Evolutionary conservation across 64 coral and sea anemone species (phyloP).

Genomic region (Catalaphyllia jardinei): DNA sequence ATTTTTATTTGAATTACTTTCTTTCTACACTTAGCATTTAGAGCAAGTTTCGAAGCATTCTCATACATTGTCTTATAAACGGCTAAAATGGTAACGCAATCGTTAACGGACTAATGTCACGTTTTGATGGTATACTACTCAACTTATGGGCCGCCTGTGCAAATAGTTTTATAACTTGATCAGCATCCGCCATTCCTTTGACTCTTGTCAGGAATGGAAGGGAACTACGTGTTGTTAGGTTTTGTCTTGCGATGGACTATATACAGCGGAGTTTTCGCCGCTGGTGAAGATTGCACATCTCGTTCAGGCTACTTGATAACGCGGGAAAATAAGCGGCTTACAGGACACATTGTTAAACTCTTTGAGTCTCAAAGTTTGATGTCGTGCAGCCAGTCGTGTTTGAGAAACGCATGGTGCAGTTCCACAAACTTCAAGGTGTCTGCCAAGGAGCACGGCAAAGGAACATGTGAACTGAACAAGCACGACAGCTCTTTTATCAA

Average conservation of each 20-base stretch:
- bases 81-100: too few species aligned
- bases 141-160: too few species aligned
- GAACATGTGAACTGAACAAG: neutral
- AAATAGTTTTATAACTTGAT: too few species aligned
- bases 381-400: neutral
- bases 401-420: neutral
- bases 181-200: too few species aligned
- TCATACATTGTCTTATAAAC: too few species aligned
- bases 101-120: too few species aligned
- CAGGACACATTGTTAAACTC: neutral
- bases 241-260: neutral
- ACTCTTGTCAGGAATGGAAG: too few species aligned
- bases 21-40: too few species aligned
- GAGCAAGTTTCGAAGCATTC: too few species aligned
- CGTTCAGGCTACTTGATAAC: neutral
- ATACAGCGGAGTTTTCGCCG: neutral
- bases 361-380: neutral
- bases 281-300: neutral
- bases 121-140: too few species aligned
- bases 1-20: too few species aligned
- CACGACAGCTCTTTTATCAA: neutral
- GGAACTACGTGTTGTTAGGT: too few species aligned
- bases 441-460: neutral
- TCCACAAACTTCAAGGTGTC: conserved; percentile 1
- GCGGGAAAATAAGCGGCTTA: neutral